These are phyloP conservation scores for Helogale parvula DNA, from an alignment of 2,113 vertebrate genomes.

Conservation along the genomic window DNA sequence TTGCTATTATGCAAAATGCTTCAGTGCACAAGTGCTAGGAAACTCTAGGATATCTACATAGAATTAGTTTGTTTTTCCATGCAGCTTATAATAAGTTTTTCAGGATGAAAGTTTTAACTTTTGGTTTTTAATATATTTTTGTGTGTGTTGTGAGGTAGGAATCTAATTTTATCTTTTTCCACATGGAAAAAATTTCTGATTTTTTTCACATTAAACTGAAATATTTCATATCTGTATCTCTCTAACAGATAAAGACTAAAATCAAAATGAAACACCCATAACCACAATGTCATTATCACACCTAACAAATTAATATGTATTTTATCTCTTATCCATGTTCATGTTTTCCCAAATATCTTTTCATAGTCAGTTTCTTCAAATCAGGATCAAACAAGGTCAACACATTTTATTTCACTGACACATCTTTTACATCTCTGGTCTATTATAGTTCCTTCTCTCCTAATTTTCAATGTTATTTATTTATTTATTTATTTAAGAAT, in stretches of 20 bases:
- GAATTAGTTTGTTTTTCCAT: conserved; percentile 10
- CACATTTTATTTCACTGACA: neutral
- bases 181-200: neutral
- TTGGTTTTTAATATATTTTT: conserved; percentile 20
- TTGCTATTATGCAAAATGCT: neutral
- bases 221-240: neutral
- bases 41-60: neutral
- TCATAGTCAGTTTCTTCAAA: neutral
- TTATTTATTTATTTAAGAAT: conserved; percentile 57
- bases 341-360: neutral
- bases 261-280: neutral
- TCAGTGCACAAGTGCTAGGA: neutral
- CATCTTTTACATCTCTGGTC: neutral
- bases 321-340: neutral
- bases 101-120: conserved; percentile 16
- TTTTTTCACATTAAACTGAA: conserved; percentile 23
- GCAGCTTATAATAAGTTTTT: neutral
- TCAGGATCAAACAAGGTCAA: neutral
- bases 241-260: neutral
- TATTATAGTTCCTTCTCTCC: neutral
- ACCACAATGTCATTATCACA: neutral
- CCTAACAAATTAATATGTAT: neutral
- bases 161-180: conserved; percentile 33
- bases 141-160: neutral
- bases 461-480: neutral